Conservation (phyloP, 2,113 vertebrate species). For the Hippocampus mohnikei region DNA sequence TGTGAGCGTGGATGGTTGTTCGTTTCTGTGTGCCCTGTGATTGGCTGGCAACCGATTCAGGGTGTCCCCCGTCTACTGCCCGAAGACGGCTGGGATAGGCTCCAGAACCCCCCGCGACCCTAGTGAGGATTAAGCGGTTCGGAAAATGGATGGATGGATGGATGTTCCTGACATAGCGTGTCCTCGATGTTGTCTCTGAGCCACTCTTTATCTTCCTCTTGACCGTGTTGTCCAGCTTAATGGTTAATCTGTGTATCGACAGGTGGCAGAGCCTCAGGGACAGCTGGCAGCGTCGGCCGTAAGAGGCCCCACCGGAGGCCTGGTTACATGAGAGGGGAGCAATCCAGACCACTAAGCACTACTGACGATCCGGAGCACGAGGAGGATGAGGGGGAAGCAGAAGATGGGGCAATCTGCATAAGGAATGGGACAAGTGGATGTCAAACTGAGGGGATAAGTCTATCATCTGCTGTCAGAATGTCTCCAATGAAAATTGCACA, state of each 20-base stretch:
- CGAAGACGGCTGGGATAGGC: too few relatives aligned
- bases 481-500: conserved; percentile 27
- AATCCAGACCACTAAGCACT: conserved; percentile 37
- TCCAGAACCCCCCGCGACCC: too few relatives aligned
- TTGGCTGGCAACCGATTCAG: too few relatives aligned
- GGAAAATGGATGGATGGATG: too few relatives aligned
- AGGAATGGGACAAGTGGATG: conserved; percentile 37
- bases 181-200: conserved; percentile 21
- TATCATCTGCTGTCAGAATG: conserved; percentile 19
- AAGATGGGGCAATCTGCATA: conserved; percentile 18
- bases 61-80: too few relatives aligned
- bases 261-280: conserved; percentile 51
- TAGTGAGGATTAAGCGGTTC: too few relatives aligned
- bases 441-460: conserved; percentile 35
- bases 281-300: conserved; percentile 32
- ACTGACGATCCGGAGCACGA: conserved; percentile 32
- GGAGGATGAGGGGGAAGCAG: conserved; percentile 42
- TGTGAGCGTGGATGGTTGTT: too few relatives aligned
- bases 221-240: conserved; percentile 48
- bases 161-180: conserved; percentile 4
- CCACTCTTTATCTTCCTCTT: conserved; percentile 34
- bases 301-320: conserved; percentile 75
- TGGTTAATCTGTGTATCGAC: conserved; percentile 60
- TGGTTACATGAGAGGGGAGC: conserved; percentile 77
- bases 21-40: too few relatives aligned